A percentile compares a stretch with the other conserved stretches of the same genome.
Evolutionary conservation across 2,888 invertebrate species (phyloP).

Genomic region (Trilocha varians): DNA sequence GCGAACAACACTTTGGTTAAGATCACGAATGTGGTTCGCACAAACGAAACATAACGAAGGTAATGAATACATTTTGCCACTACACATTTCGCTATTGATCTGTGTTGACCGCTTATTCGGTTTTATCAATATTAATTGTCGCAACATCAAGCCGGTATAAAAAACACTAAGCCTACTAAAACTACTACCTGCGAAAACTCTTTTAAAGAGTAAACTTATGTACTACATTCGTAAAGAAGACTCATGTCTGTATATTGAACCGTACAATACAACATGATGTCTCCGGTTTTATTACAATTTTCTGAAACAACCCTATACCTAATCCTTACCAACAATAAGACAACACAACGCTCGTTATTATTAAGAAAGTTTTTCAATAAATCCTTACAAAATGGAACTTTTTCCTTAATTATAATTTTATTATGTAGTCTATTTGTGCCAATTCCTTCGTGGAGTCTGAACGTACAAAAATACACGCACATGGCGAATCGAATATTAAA

Average conservation of each 20-base stretch:
- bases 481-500: constrained; percentile 37
- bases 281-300: constrained; percentile 68
- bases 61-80: constrained; percentile 33
- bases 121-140: constrained; percentile 65
- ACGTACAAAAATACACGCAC: constrained; percentile 67
- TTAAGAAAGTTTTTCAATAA: constrained; percentile 52
- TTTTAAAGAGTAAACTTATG: constrained; percentile 71
- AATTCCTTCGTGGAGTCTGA: constrained; percentile 63
- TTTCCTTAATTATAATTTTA: constrained; percentile 43
- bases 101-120: constrained; percentile 57
- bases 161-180: constrained; percentile 74
- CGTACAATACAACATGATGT: constrained; percentile 67
- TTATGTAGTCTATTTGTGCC: constrained; percentile 45
- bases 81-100: constrained; percentile 66
- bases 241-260: constrained; percentile 53
- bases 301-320: constrained; percentile 67
- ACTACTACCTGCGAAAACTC: constrained; percentile 72
- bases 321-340: constrained; percentile 60
- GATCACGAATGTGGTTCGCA: constrained; percentile 44
- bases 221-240: constrained; percentile 65
- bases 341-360: constrained; percentile 66
- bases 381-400: constrained; percentile 62
- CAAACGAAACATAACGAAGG: constrained; percentile 40
- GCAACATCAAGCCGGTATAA: constrained; percentile 75
- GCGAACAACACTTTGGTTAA: constrained; percentile 67